Conservation (phyloP, 2,888 invertebrate genomes). For the Euplagia quadripunctaria region DNA sequence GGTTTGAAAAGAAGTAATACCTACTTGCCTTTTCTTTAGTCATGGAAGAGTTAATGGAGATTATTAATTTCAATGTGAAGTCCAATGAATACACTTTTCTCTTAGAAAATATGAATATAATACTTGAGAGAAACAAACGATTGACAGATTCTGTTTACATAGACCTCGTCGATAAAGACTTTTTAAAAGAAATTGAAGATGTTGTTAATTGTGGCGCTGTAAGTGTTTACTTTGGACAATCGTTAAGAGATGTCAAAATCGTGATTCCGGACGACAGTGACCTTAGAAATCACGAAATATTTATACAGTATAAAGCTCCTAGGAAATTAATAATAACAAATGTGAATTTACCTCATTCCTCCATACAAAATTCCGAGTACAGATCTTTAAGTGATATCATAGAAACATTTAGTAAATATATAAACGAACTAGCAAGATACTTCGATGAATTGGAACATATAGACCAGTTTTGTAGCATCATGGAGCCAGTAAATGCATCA, state of each 20-base stretch:
- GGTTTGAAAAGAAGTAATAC: background rate
- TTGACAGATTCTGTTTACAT: conserved; percentile 39
- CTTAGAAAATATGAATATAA: conserved; percentile 25
- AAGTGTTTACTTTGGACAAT: conserved; percentile 70
- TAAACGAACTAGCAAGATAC: conserved; percentile 65
- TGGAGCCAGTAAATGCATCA: conserved; percentile 73
- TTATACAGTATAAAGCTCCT: conserved; percentile 61
- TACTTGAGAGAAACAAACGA: conserved; percentile 23
- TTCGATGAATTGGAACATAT: conserved; percentile 74
- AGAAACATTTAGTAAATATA: conserved; percentile 56
- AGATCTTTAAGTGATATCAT: conserved; percentile 64
- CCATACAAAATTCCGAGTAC: conserved; percentile 66
- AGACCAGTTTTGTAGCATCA: conserved; percentile 68
- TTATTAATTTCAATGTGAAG: background rate
- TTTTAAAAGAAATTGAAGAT: conserved; percentile 67
- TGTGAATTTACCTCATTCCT: conserved; percentile 66
- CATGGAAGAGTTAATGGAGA: background rate
- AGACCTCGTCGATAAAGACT: conserved; percentile 63
- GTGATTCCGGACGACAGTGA: conserved; percentile 61
- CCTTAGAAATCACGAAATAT: conserved; percentile 68
- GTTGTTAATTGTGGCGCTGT: conserved; percentile 39
- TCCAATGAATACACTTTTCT: conserved; percentile 22
- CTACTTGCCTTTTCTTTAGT: too few relatives aligned
- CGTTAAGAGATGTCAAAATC: conserved; percentile 72
- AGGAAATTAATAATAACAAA: conserved; percentile 62